Base-by-base conservation (phyloP, 2,888 invertebrate species). In the Dichetophora obliterata region DNA sequence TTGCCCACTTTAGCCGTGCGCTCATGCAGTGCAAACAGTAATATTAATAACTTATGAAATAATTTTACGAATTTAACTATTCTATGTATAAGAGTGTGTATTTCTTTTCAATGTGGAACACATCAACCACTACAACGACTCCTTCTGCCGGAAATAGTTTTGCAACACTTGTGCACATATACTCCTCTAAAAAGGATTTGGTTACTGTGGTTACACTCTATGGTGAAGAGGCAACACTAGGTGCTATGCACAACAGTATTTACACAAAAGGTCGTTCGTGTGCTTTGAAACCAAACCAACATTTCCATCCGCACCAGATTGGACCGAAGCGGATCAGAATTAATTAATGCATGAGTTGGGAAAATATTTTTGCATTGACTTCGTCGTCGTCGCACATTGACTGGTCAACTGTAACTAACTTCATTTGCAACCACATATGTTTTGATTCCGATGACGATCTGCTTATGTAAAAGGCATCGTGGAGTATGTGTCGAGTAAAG, bases 331-430 rank as follows among this genome's bases (percentile, higher is more conserved):
- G 82, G 84, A 82, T 82, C 82, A 83, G 81, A 83, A 82, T 83
- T 85, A 84, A 84, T 85, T 84, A 84, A 84, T 84, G 84, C 85
- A 85, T 80, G 83, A 84, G 84, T 81, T 83, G 83, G 24, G 83
- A 80, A 84, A 83, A 84, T 83, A 52, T 74, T 48, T 59, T 11
- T 14, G 11, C 24, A 59, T 14, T 27, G 24, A 59, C 24, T 22
- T 22, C 54, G 54, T 54, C 54, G 54, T 54, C 19, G 19, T 54
- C 19, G 43, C 43, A 43, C 2, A 54, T 54, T 6, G 19, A 9
- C 22, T 16, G n/a, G 19, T 22, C 54, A n/a, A 54, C 19, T 22
- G 19, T 54, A 54, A 9, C 43, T 43, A 27, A 19, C 57, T 59
- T 27, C 57, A 59, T 59, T 8, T 59, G 24, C 11, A 59, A 4